Base-by-base conservation (phyloP, 1,140 invertebrate genomes). In the Asbolus verrucosus region DNA sequence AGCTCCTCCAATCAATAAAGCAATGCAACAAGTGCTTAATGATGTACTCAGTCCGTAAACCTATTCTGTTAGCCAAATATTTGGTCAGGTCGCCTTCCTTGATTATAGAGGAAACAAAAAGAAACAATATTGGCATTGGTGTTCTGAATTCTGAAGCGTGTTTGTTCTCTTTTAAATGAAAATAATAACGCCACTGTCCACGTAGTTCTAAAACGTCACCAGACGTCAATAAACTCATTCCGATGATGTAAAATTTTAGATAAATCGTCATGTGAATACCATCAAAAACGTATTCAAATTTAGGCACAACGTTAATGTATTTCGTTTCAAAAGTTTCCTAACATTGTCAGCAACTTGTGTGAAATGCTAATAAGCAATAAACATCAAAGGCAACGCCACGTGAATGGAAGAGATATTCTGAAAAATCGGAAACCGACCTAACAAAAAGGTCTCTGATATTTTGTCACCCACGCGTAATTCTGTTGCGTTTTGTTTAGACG, bases 1-100 rank as follows among this genome's bases (percentile, higher is more conserved):
- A 8, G 3, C 38, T n/a, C 21, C 11, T 30, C 38, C 27, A 46
- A 66, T 66, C 63, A 46, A 66, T 66, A 66, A 30, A 36, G 39
- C 36, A 46, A 50, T 66, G 63, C 63, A 66, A 66, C 63, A 66
- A 66, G 63, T 66, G 63, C 43, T 66, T 66, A 66, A 66, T 50
- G 63, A 66, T 66, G 63, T 50, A 39, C 41, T 30, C 63, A 27
- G 27, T 13, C 19, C 24, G 63, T 50, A 66, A 66, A 66, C 41
- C 63, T 36, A 66, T 50, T 50, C 38, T 19, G 61, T 30, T 46
- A 46, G 6, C 39, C 43, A 66, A 66, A 66, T 66, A 66, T 66
- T 66, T 50, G 63, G 30, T 46, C 41, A 66, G 63, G 39, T 46
- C 63, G 63, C 19, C 63, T 50, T 46, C 62, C 30, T 30, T 46